Conservation (phyloP, 2,888 invertebrate genomes). For the Cataglyphis rosenhaueri region DNA sequence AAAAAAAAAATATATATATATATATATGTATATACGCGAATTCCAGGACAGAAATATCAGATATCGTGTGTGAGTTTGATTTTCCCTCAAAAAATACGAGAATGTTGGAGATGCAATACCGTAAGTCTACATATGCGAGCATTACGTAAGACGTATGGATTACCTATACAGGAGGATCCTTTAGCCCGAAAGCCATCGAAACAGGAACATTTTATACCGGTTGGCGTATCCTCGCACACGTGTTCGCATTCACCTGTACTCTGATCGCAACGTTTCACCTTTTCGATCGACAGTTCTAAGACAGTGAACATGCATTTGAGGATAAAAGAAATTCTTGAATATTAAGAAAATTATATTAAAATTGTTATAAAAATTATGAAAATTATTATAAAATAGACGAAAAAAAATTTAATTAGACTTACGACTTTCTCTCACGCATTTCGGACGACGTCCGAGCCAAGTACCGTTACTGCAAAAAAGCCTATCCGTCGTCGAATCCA, state of each 20-base stretch:
- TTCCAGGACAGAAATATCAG: conserved; percentile 19
- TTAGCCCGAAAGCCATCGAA: conserved; percentile 85
- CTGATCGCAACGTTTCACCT: conserved; percentile 82
- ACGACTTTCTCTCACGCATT: conserved; percentile 83
- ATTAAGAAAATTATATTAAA: no score
- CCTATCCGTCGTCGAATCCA: conserved; percentile 85
- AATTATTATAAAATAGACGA: neutral
- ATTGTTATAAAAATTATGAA: no score
- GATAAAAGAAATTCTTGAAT: no score
- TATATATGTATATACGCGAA: neutral
- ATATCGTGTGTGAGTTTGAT: conserved; percentile 11
- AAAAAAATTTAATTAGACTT: conserved; percentile 55
- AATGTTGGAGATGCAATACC: conserved; percentile 8
- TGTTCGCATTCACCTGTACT: conserved; percentile 87
- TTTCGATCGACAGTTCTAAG: conserved; percentile 63
- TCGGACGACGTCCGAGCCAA: conserved; percentile 88
- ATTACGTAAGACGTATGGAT: conserved; percentile 52
- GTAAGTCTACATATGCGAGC: neutral
- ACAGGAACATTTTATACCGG: conserved; percentile 85
- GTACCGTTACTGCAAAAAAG: conserved; percentile 87
- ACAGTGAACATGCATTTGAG: conserved; percentile 40
- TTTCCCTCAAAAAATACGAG: conserved; percentile 16
- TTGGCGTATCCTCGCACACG: conserved; percentile 84
- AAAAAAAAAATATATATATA: no score
- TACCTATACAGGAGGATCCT: conserved; percentile 84